phyloP scores from a whole-genome alignment of 2,113 vertebrate species.

The Otocyon megalotis region DNA sequence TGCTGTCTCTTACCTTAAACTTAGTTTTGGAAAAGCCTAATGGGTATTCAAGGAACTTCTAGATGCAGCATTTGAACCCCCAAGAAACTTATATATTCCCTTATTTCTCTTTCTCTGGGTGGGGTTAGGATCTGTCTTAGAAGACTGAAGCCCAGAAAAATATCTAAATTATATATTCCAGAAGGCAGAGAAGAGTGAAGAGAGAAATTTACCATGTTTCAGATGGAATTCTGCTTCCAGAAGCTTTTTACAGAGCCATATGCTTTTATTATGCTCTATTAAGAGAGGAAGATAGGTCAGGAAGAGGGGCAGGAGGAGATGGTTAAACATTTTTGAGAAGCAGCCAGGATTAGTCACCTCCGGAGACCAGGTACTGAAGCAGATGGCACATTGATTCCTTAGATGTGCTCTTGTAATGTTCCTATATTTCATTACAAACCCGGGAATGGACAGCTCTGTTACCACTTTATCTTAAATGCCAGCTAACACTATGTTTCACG shows the following conservation, averaged over 20 bases:
- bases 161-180: neutral
- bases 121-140: neutral
- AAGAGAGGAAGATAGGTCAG: constrained; percentile 58
- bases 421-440: constrained; percentile 12
- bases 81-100: neutral
- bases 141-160: neutral
- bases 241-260: constrained; percentile 57
- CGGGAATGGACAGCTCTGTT: neutral
- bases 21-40: constrained; percentile 3
- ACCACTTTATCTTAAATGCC: neutral
- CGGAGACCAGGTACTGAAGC: constrained; percentile 65
- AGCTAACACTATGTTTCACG: neutral
- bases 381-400: constrained; percentile 67
- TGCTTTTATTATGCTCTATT: constrained; percentile 69
- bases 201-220: neutral
- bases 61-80: neutral
- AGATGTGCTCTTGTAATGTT: constrained; percentile 45
- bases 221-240: neutral
- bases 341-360: constrained; percentile 67
- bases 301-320: constrained; percentile 16
- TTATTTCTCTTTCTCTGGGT: neutral
- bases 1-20: neutral
- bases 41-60: neutral
- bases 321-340: constrained; percentile 44
- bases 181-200: constrained; percentile 2